Evolutionary conservation across 30 jellyfish, hydroid and myxozoan genomes (phyloP).

Genomic region (Aurelia sp.): DNA sequence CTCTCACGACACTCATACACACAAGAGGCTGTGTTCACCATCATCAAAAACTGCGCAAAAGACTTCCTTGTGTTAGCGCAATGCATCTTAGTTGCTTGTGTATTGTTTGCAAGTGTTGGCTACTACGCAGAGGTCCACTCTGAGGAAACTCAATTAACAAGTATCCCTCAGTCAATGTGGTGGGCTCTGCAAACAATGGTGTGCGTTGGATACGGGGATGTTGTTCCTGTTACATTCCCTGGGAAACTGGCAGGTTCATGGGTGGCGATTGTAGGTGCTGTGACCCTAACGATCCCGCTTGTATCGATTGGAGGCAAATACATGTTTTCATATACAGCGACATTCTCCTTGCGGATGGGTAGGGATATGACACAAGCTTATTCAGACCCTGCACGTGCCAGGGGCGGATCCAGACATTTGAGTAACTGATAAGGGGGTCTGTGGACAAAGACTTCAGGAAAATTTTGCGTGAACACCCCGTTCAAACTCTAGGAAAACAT

Average conservation of each 20-base stretch:
- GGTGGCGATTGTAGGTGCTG: slow-evolving; percentile 70
- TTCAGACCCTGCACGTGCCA: no score
- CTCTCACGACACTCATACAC: slow-evolving; percentile 46
- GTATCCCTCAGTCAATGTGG: slow-evolving; percentile 95
- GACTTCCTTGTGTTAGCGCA: slow-evolving; percentile 61
- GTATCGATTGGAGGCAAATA: slow-evolving; percentile 81
- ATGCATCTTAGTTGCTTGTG: slow-evolving; percentile 53
- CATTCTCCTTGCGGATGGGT: slow-evolving; percentile 41
- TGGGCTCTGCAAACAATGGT: slow-evolving; percentile 94
- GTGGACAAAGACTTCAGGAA: no score
- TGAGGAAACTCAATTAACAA: slow-evolving; percentile 59
- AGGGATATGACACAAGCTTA: slow-evolving; percentile 31
- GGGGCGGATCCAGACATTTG: no score
- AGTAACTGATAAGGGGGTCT: no score
- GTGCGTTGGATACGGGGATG: slow-evolving; percentile 87
- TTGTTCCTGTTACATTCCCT: slow-evolving; percentile 63
- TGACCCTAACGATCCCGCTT: slow-evolving; percentile 68
- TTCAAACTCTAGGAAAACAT: no score
- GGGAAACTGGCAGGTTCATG: slow-evolving; percentile 79
- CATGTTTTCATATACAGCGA: slow-evolving; percentile 56
- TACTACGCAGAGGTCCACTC: slow-evolving; percentile 63
- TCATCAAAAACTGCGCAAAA: slow-evolving; percentile 31
- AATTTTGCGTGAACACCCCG: no score
- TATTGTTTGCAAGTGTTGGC: slow-evolving; percentile 61
- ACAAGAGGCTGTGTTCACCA: slow-evolving; percentile 27